phyloP scores from a whole-genome alignment of 2,888 invertebrate species.

The Aproaerema taeniolella region DNA sequence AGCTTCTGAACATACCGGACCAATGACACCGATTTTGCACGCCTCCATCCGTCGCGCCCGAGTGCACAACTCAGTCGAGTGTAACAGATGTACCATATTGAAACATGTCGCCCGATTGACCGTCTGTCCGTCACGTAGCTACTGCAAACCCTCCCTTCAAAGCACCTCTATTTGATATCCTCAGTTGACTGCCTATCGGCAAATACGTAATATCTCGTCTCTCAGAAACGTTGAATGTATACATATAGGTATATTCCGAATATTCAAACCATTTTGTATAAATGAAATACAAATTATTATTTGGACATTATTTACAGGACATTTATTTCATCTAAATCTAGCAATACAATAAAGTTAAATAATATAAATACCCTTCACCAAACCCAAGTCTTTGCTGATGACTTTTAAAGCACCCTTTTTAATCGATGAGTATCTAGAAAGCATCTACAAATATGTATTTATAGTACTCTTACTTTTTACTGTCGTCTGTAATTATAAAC shows the following conservation, averaged over 20 bases:
- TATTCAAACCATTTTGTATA: too few relatives aligned
- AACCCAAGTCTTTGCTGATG: constrained; percentile 27
- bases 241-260: too few relatives aligned
- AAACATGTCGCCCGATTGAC: constrained; percentile 56
- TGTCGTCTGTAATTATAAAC: constrained; percentile 70
- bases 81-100: constrained; percentile 63
- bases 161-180: constrained; percentile 55
- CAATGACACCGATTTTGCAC: constrained; percentile 51
- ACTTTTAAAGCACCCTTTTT: constrained; percentile 17
- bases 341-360: constrained; percentile 1
- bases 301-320: constrained; percentile 18
- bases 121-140: constrained; percentile 49
- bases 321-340: neutral
- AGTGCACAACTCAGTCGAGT: constrained; percentile 38
- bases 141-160: constrained; percentile 53
- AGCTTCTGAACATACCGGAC: constrained; percentile 21
- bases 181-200: constrained; percentile 46
- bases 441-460: constrained; percentile 18
- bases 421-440: constrained; percentile 46
- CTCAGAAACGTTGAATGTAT: too few relatives aligned
- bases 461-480: constrained; percentile 25
- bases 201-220: constrained; percentile 44
- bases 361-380: constrained; percentile 32
- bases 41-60: constrained; percentile 48
- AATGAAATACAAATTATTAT: constrained; percentile 15